Percentiles rank a stretch among this genome's conserved stretches.
Conservation (phyloP, 2,113 vertebrate species). For the Sinocyclocheilus anshuiensis region DNA sequence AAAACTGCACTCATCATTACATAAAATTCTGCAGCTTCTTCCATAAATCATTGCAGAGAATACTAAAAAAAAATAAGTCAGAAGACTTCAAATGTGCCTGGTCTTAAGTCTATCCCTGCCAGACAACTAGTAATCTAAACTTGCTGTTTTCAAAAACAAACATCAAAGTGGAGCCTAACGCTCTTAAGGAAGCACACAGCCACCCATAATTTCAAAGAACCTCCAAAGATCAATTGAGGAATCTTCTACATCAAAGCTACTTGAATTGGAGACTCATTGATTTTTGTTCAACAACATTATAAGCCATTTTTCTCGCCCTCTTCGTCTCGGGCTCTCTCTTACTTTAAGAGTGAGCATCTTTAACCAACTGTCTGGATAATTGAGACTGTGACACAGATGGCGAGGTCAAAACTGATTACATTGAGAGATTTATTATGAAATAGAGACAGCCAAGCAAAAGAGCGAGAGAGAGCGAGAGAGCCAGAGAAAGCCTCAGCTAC, state of each 20-base stretch:
- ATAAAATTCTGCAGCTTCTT: background rate
- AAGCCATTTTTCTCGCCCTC: slow-evolving; percentile 28
- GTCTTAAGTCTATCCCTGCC: background rate
- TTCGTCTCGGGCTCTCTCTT: slow-evolving; percentile 26
- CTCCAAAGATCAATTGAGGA: background rate
- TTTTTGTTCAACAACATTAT: slow-evolving; percentile 55
- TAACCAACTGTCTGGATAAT: slow-evolving; percentile 38
- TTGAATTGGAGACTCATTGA: slow-evolving; percentile 49
- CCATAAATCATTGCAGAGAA: background rate
- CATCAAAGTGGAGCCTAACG: background rate
- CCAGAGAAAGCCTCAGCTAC: slow-evolving; percentile 52
- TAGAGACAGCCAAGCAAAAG: slow-evolving; percentile 58
- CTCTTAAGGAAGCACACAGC: background rate
- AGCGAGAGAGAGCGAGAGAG: slow-evolving; percentile 35
- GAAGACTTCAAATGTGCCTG: background rate
- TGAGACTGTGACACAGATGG: slow-evolving; percentile 44
- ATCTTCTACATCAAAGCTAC: background rate
- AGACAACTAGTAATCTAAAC: background rate
- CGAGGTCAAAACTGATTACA: slow-evolving; percentile 48
- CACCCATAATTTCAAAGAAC: background rate
- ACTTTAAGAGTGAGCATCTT: slow-evolving; percentile 30
- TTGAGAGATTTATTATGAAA: slow-evolving; percentile 61
- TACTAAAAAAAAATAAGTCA: background rate
- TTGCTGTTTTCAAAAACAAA: background rate
- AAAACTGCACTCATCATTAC: background rate